These are phyloP conservation scores for Columbina picui DNA, from an alignment of 2,113 vertebrate species.

Conservation along the genomic window DNA sequence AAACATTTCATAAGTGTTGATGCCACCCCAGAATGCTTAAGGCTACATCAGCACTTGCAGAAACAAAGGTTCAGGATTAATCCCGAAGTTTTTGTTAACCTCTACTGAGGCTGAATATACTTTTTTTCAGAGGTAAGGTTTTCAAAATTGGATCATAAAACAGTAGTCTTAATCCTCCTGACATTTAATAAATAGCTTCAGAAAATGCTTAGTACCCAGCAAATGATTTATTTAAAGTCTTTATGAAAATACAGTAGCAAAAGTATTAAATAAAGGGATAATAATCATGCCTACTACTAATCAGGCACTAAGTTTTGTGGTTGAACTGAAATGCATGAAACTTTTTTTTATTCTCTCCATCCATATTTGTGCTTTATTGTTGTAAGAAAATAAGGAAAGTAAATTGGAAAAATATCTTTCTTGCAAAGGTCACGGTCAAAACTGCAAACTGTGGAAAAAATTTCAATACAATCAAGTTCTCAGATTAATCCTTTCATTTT, in stretches of 20 bases:
- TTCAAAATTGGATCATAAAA: not conserved
- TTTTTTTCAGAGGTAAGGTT: not conserved
- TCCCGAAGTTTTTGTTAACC: not conserved
- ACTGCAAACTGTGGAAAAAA: not conserved
- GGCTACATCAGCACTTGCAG: not conserved
- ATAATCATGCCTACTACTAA: not conserved
- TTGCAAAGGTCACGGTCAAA: not conserved
- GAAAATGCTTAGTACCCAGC: not conserved
- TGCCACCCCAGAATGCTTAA: not conserved
- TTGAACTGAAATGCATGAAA: not conserved
- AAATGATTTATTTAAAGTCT: slow-evolving; percentile 17
- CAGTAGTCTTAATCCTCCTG: not conserved
- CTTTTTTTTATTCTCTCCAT: not conserved
- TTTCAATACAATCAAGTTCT: slow-evolving; percentile 1
- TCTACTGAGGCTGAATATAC: not conserved
- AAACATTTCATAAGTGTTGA: not conserved
- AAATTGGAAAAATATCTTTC: slow-evolving; percentile 36
- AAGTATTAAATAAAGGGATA: not conserved
- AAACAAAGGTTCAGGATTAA: not conserved
- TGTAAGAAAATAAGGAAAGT: slow-evolving; percentile 33
- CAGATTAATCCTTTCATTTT: slow-evolving; percentile 48
- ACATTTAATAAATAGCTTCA: slow-evolving; percentile 29
- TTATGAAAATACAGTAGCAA: not conserved
- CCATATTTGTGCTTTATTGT: slow-evolving; percentile 9
- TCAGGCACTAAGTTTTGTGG: not conserved